Percentiles rank a stretch among this genome's conserved stretches.
phyloP scores from a whole-genome alignment of 2,888 invertebrate genomes.

The Leucophenga maculata region DNA sequence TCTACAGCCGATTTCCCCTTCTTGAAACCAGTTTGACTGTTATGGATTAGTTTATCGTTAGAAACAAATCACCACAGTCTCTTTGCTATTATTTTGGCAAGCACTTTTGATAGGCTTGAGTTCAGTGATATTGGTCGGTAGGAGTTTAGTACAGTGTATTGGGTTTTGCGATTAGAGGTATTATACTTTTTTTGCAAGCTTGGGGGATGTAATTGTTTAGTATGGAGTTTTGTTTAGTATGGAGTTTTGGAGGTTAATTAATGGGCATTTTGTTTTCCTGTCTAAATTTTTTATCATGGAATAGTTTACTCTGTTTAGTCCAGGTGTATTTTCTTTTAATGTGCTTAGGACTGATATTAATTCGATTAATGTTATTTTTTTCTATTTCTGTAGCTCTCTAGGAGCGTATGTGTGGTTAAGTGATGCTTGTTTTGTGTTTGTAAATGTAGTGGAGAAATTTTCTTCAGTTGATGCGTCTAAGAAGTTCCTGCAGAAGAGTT shows the following conservation, averaged over 20 bases:
- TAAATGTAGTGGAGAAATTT: slow-evolving; percentile 25
- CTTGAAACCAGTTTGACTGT: slow-evolving; percentile 6
- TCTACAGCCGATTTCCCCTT: neutral
- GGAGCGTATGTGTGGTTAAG: slow-evolving; percentile 7
- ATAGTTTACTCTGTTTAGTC: slow-evolving; percentile 13
- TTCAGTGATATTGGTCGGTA: slow-evolving; percentile 14
- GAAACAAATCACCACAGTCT: slow-evolving; percentile 6
- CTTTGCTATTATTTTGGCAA: neutral
- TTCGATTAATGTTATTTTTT: neutral
- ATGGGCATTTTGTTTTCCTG: neutral
- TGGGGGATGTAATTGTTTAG: slow-evolving; percentile 5
- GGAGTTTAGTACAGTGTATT: neutral
- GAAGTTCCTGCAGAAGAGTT: neutral
- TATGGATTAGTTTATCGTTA: neutral
- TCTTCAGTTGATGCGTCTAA: neutral
- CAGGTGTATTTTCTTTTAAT: slow-evolving; percentile 18
- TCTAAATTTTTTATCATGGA: slow-evolving; percentile 1
- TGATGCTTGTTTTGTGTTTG: slow-evolving; percentile 23
- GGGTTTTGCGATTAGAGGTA: neutral
- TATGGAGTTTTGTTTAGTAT: neutral
- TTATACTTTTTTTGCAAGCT: neutral
- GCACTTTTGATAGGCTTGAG: neutral
- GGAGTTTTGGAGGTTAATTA: neutral
- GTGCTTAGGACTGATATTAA: neutral
- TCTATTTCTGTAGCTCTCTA: no score